Percentiles rank a stretch among this genome's conserved stretches.
phyloP scores from a whole-genome alignment of 2,797 vertebrate species.

The Hypotaenidia okinawae region DNA sequence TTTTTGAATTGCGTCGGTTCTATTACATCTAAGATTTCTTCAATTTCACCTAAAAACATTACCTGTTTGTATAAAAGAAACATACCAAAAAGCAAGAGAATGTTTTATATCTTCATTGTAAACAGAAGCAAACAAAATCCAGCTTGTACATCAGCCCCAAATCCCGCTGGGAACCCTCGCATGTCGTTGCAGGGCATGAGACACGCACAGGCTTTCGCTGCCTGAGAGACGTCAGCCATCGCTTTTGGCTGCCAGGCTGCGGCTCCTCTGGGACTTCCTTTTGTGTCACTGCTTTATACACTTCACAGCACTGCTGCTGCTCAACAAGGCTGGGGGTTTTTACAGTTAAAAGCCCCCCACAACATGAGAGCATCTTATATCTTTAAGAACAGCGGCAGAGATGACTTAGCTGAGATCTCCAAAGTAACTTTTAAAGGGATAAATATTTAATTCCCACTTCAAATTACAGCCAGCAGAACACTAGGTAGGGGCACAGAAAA shows the following conservation, averaged over 20 bases:
- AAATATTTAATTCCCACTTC: background rate
- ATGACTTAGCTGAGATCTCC: background rate
- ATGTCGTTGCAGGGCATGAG: background rate
- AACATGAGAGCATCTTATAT: background rate
- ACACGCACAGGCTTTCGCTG: background rate
- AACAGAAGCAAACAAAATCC: background rate
- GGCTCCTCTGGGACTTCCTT: background rate
- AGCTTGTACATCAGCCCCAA: background rate
- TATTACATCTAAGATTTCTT: constrained; percentile 98
- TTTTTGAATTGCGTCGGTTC: constrained; percentile 98
- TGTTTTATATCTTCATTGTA: rapidly evolving
- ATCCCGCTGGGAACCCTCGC: background rate
- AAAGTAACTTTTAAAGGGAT: background rate
- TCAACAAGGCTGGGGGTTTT: background rate
- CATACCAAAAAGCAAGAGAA: background rate
- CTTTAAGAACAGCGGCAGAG: background rate
- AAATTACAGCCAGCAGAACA: background rate
- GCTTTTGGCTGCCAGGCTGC: background rate
- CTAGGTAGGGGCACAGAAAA: background rate
- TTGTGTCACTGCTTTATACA: background rate
- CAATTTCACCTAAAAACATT: constrained; percentile 98
- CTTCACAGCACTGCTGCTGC: background rate
- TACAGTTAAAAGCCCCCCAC: background rate
- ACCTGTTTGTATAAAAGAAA: constrained; percentile 80
- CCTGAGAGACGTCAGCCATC: background rate